Evolutionary conservation across 1,140 invertebrate genomes (phyloP).

Genomic region (Oryctes rhinoceros): DNA sequence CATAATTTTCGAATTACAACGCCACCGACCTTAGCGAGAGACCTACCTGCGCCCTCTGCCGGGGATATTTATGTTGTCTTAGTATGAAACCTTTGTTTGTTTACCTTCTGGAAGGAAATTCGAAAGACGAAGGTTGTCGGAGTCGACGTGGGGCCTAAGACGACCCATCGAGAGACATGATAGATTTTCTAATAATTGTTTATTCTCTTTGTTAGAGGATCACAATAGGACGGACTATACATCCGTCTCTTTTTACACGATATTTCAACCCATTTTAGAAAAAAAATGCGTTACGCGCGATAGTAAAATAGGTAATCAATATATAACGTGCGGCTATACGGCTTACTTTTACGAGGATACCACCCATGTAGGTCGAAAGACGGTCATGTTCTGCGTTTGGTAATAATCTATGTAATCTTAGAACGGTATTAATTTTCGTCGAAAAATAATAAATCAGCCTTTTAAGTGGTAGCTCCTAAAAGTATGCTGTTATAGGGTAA

Average conservation of each 20-base stretch:
- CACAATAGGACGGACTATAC: not conserved
- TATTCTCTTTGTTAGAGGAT: slow-evolving; percentile 7
- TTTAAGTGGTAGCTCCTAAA: slow-evolving; percentile 19
- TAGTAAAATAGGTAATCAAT: slow-evolving; percentile 12
- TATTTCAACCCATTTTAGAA: not conserved
- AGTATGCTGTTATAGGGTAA: not conserved
- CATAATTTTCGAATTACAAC: slow-evolving; percentile 29
- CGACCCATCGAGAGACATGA: slow-evolving; percentile 11
- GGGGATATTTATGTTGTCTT: slow-evolving; percentile 29
- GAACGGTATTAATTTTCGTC: slow-evolving; percentile 34
- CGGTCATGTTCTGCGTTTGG: slow-evolving; percentile 2
- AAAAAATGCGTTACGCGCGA: not conserved
- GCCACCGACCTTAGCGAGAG: not conserved
- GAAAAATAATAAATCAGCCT: slow-evolving; percentile 32
- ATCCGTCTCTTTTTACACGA: not conserved
- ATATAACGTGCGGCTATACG: not conserved
- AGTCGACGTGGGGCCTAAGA: not conserved
- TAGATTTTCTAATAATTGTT: slow-evolving; percentile 30
- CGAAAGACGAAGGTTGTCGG: slow-evolving; percentile 21
- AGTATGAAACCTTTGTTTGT: slow-evolving; percentile 36
- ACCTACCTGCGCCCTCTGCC: slow-evolving; percentile 5
- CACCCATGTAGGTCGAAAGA: slow-evolving; percentile 7
- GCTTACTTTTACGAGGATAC: slow-evolving; percentile 29
- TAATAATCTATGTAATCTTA: slow-evolving; percentile 38
- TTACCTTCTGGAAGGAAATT: slow-evolving; percentile 5